Conservation (phyloP, 2,888 invertebrate species). For the Drosophila nr. perissopoda region DNA sequence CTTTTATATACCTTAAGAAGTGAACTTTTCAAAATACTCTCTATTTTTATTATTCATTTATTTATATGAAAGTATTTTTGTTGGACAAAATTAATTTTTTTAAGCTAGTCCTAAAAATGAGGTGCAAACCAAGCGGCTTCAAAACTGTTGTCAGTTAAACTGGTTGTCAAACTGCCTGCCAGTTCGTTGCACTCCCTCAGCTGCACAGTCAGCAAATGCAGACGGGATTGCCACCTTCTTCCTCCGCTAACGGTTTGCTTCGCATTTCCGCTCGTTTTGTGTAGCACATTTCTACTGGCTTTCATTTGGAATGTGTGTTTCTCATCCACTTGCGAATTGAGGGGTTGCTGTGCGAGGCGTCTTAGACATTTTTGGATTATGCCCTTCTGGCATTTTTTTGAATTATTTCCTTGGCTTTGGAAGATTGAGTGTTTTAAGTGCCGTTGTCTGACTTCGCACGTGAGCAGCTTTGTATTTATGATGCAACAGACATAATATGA, state of each 20-base stretch:
- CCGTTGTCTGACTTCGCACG: conserved; percentile 34
- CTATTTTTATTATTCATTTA: not conserved
- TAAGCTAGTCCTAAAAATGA: conserved; percentile 8
- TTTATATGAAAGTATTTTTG: not conserved
- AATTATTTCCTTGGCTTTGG: conserved; percentile 66
- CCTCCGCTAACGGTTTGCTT: conserved; percentile 46
- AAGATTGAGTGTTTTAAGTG: conserved; percentile 30
- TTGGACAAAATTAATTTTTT: not conserved
- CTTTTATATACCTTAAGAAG: not conserved
- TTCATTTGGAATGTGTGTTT: conserved; percentile 60
- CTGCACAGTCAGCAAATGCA: conserved; percentile 28
- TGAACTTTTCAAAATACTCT: not conserved
- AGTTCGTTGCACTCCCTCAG: conserved; percentile 55
- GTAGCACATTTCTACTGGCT: conserved; percentile 55
- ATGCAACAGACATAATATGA: conserved; percentile 61
- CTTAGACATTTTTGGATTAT: conserved; percentile 70
- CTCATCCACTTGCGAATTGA: conserved; percentile 60
- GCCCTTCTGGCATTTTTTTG: conserved; percentile 78
- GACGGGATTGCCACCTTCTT: conserved; percentile 20
- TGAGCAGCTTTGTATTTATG: conserved; percentile 51
- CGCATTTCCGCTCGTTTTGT: conserved; percentile 68
- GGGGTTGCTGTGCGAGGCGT: conserved; percentile 64
- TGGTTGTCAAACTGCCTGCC: conserved; percentile 50
- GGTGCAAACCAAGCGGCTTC: conserved; percentile 24
- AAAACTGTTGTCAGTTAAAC: conserved; percentile 44